Evolutionary conservation across 2,113 vertebrate genomes (phyloP), one percentile per base, ranked within the genome.

Genomic region (Bubo scandiacus): DNA sequence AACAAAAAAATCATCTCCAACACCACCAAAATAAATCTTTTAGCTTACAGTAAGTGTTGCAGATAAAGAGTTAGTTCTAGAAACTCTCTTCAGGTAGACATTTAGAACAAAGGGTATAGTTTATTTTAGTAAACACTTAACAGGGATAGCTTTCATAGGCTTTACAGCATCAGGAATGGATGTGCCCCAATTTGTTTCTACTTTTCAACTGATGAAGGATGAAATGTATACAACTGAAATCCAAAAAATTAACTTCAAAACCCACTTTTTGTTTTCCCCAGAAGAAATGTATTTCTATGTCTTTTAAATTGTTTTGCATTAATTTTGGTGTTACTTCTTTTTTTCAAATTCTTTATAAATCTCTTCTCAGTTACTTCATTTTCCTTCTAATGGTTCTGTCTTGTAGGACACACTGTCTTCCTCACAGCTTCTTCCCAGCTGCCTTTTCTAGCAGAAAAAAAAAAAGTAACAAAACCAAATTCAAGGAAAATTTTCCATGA

Each of bases 181-280:
- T 42, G 5, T 11, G 11, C 5, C n/a, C 7, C 4, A 55, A 12
- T 51, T 81, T 22, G 1, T 30, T 62, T 78, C 51, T 70, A 18
- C 10, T 87, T 92, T 55, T 87, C 26, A 71, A 20, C 12, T 34
- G 8, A 90, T 25, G 6, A 94, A 62, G 26, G 52, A 68, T 12
- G 8, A 72, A 81, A 87, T 5, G 17, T 25, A 72, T 66, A 70
- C 11, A 84, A 54, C 7, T 10, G 20, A 77, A 90, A 59, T 40
- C 0, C 2, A 43, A 57, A 84, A 82, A 65, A 25, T 4, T 32
- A 40, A 68, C 14, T 47, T 59, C 12, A 20, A 29, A 42, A 27
- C 11, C 22, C 21, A n/a, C 15, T 51, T 14, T 29, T 7, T 21
- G 9, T 2, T 1, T 0, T 1, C 12, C 17, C 12, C 1, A 4